Percentiles rank a stretch among this genome's conserved stretches.
phyloP scores from a whole-genome alignment of 2,113 vertebrate species.

The Sinosuthora webbiana region DNA sequence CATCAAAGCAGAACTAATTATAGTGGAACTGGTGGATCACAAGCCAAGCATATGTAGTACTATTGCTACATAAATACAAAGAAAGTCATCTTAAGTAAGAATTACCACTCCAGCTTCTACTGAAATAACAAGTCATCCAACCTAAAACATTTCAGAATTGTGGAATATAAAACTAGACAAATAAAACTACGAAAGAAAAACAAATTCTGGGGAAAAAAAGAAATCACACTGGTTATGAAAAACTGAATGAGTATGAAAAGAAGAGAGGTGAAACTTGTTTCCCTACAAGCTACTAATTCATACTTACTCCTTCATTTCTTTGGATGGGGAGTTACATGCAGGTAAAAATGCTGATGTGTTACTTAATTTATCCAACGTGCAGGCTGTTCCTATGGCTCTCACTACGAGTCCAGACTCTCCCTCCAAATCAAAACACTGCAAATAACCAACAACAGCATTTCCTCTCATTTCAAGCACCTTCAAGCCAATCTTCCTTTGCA shows the following conservation, averaged over 20 bases:
- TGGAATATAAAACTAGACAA: background rate
- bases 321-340: constrained; percentile 93
- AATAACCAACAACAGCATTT: constrained; percentile 95
- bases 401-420: constrained; percentile 97
- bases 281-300: constrained; percentile 40
- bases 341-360: constrained; percentile 80
- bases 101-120: background rate
- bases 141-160: background rate
- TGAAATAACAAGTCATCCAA: background rate
- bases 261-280: constrained; percentile 32
- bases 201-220: background rate
- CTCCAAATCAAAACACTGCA: constrained; percentile 98
- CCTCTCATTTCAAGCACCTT: constrained; percentile 99
- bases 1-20: background rate
- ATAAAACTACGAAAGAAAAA: constrained; percentile 20
- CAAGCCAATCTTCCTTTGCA: constrained; percentile 97
- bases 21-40: background rate
- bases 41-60: background rate
- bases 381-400: constrained; percentile 96
- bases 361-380: constrained; percentile 95
- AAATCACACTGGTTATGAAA: constrained; percentile 42
- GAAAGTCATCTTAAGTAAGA: background rate
- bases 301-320: constrained; percentile 99
- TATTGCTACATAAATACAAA: background rate
- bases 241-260: constrained; percentile 52